Evolutionary conservation across 2,888 invertebrate genomes (phyloP), one percentile per base, ranked within the genome.

Genomic region (Lacanobia wlatinum): DNA sequence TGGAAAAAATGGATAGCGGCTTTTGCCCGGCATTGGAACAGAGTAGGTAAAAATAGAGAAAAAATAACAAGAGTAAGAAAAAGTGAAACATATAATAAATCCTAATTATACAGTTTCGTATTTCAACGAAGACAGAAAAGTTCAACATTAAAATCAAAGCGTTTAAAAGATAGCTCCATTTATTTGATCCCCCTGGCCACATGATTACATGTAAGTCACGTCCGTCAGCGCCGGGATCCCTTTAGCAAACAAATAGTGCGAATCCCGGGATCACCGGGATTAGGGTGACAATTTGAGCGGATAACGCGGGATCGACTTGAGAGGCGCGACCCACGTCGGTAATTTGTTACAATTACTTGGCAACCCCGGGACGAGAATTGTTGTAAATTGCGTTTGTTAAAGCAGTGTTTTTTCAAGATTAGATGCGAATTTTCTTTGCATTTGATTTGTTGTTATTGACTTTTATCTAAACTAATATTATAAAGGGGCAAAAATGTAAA

Each of bases 221-320:
- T 93, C 82, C 76, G 86, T 80, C 82, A 69, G 87, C 87, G 82
- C 79, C 84, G 82, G 87, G 89, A 91, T 94, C 94, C 95, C 93
- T 94, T 95, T 94, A 95, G 94, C 92, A 94, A 94, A 95, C 93
- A 94, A 94, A 95, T 93, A 85, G 87, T 84, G 80, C 73, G 82
- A 85, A 86, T 87, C 88, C 88, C 89, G 89, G 76, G 91, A 92
- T 92, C 90, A 92, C 88, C 89, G 89, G 83, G 92, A 92, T 93
- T 91, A 92, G 90, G 92, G 93, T 87, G 91, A 90, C 93, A 91
- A 93, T 93, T 94, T 93, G 91, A 92, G 92, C 88, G 91, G 92
- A 91, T 91, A 90, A 89, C 90, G 85, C 87, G 90, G 87, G 87
- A 84, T 85, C 76, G 82, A 84, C 88, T 93, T 88, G 88, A 93